These are phyloP conservation scores for Dolichopus griseipennis DNA, from an alignment of 2,888 invertebrate genomes.

Conservation along the genomic window DNA sequence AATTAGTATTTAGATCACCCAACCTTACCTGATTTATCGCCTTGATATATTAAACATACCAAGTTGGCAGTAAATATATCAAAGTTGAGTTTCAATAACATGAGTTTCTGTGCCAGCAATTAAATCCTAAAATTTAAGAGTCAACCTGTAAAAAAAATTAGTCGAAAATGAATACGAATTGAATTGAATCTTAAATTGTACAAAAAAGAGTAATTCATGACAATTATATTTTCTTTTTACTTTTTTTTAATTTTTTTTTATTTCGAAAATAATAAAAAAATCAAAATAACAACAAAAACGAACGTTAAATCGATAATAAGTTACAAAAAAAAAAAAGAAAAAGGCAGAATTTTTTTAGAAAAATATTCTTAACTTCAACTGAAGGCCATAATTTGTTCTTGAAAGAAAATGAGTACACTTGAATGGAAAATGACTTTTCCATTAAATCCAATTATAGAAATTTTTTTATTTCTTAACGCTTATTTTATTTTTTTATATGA, in stretches of 20 bases:
- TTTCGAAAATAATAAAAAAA: not conserved
- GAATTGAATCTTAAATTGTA: not conserved
- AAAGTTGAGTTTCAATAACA: no score
- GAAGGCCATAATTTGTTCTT: not conserved
- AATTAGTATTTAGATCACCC: no score
- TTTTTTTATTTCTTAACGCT: not conserved
- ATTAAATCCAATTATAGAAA: not conserved
- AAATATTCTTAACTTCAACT: not conserved
- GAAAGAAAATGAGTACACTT: not conserved
- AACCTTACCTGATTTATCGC: no score
- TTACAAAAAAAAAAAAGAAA: no score
- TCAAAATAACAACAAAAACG: not conserved
- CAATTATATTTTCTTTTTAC: not conserved
- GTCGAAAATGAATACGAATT: not conserved
- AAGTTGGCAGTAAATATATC: no score
- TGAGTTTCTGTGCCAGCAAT: no score
- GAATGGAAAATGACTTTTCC: not conserved
- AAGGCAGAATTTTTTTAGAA: not conserved
- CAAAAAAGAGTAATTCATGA: not conserved
- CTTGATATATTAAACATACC: no score
- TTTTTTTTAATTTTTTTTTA: not conserved
- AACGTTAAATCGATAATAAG: not conserved
- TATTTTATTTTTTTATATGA: no score
- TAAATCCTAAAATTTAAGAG: no score
- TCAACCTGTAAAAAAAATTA: not conserved